phyloP scores from a whole-genome alignment of 2,888 invertebrate genomes.

The Calameuta pallipes region DNA sequence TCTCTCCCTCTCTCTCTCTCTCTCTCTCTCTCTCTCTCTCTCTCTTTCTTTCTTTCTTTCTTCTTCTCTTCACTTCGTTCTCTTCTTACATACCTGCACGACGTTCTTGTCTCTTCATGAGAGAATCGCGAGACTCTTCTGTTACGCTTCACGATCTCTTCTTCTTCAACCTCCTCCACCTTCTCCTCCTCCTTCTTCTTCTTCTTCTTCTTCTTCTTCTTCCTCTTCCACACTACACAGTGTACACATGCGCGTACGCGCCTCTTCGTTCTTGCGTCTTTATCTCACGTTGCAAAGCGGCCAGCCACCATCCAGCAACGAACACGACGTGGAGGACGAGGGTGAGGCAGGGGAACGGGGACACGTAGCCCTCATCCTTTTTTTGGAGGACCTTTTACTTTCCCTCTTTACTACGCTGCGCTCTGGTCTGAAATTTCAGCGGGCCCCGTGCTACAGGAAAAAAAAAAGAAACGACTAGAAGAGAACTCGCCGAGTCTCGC shows the following conservation, averaged over 20 bases:
- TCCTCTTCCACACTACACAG: constrained; percentile 2
- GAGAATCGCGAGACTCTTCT: not conserved
- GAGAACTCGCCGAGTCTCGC: too few relatives aligned
- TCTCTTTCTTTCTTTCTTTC: constrained; percentile 4
- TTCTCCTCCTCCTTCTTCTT: not conserved
- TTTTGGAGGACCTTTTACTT: constrained; percentile 29
- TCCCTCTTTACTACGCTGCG: constrained; percentile 35
- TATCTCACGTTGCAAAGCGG: constrained; percentile 42
- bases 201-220: not conserved
- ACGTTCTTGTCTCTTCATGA: not conserved
- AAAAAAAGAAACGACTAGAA: not conserved
- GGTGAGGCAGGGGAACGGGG: not conserved
- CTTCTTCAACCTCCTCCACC: not conserved
- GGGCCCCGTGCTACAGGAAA: constrained; percentile 18
- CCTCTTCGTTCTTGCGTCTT: constrained; percentile 9
- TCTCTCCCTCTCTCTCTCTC: constrained; percentile 23
- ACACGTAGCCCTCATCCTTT: not conserved
- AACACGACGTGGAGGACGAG: too few relatives aligned
- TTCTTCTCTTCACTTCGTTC: constrained; percentile 20
- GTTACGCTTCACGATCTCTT: not conserved
- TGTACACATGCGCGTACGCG: not conserved
- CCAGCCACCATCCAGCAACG: constrained; percentile 20
- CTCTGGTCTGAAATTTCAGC: constrained; percentile 51
- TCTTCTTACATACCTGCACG: not conserved
- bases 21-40: constrained; percentile 19